Base-by-base conservation (phyloP, 2,113 vertebrate genomes). In the Aix galericulata region DNA sequence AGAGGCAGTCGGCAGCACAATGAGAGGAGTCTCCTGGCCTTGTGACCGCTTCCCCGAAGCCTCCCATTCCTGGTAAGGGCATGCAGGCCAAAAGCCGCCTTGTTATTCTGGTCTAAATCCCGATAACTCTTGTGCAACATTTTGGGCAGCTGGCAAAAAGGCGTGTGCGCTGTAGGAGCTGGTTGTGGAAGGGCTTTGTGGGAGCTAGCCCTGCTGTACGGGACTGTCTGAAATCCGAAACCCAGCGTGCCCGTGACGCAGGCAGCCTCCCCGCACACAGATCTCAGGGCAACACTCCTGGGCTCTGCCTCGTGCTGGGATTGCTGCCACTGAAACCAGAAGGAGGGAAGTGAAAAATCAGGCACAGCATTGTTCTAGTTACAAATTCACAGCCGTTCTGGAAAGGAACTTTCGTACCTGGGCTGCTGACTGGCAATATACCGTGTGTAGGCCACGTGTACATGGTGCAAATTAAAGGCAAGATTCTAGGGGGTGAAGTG, bases 351-450 rank as follows among this genome's bases (percentile, higher is more conserved):
- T 73, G 63, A 82, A 93, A 92, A 94, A 75, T 73, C 27, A 88
- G 59, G 44, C 88, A 55, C 2, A 10, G 25, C 44, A 62, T 85
- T 94, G 44, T 44, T 82, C 76, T 63, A 88, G 50, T 40, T 63
- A 44, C 50, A 59, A 46, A 32, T 89, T 96, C 91, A 36, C 82
- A 77, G 63, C 80, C 21, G 48, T 91, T 94, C 52, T 68, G 82
- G 84, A 73, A 87, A 87, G 23, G 48, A 84, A 4, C 73, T 91
- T 55, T 95, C 55, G 46, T 89, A 71, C 40, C 36, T 85, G 63
- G 15, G 26, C 67, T 36, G 36, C 32, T 76, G 74, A 16, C 58
- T 73, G 55, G 78, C 79, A 76, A 62, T 34, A 53, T n/a, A 64
- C 34, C 20, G 3, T 52, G 14, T 71, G 48, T 36, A 74, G 34